Base-by-base conservation (phyloP, 2,888 invertebrate genomes). In the Drosophila pullipes region DNA sequence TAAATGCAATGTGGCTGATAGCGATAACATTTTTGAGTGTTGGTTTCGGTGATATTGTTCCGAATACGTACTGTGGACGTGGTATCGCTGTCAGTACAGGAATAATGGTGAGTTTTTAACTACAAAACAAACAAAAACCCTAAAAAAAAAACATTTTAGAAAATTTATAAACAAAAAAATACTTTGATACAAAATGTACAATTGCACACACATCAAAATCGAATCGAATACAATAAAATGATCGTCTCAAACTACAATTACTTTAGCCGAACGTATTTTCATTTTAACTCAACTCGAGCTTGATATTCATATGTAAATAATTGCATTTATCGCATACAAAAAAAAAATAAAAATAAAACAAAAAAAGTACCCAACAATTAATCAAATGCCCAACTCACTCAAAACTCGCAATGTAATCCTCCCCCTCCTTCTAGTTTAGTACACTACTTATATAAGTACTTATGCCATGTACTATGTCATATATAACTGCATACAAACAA, bases 1-100 rank as follows among this genome's bases (percentile, higher is more conserved):
- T 98, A 94, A 99, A 99, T 95, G 98, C 99, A 93, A 99, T 99
- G 98, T 99, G 99, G 99, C 96, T 99, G 94, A 99, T 99, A 94
- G 99, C 99, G 93, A 99, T 99, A 94, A 99, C 99, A 92, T 99
- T 99, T 96, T 97, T 99, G 94, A 99, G 99, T 95, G 99, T 99
- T 93, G 99, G 99, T 94, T 99, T 99, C 95, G 99, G 99, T 94
- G 99, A 99, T 95, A 98, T 99, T 94, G 99, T 99, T 94, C 99
- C 99, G 94, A 99, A 99, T 95, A 99, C 99, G 89, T 99, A 99
- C 95, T 99, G 99, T 95, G 99, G 99, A 93, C 96, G 99, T 94
- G 98, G 98, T 94, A 99, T 99, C 94, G 99, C 99, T 93, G 99
- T 99, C 94, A 97, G 98, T 94, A 99, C 99, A 91, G 99, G 99